Evolutionary conservation across 2,888 invertebrate species (phyloP).

Genomic region (Microplitis manilae): DNA sequence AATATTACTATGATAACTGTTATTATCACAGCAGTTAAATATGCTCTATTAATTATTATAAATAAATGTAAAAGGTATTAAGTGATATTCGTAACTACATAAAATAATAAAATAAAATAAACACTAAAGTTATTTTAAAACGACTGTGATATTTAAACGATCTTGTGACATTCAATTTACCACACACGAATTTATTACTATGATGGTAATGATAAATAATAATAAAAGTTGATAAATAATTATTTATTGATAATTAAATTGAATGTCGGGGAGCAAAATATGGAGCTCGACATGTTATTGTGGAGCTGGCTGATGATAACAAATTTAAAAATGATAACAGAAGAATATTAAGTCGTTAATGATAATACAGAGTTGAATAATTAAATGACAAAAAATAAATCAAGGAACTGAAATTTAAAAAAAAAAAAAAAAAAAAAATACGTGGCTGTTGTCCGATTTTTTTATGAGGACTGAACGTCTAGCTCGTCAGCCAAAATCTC

Average conservation of each 20-base stretch:
- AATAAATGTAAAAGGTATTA: constrained; percentile 60
- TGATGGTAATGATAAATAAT: constrained; percentile 59
- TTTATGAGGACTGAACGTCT: constrained; percentile 67
- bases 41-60: constrained; percentile 64
- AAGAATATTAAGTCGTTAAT: constrained; percentile 67
- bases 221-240: constrained; percentile 60
- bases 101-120: constrained; percentile 46
- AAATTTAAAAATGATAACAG: constrained; percentile 47
- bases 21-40: constrained; percentile 65
- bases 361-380: constrained; percentile 52
- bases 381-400: constrained; percentile 45
- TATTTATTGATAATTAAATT: constrained; percentile 56
- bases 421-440: constrained; percentile 3
- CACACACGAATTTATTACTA: constrained; percentile 64
- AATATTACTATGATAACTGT: constrained; percentile 47
- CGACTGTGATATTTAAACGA: constrained; percentile 72
- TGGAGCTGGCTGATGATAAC: constrained; percentile 10
- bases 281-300: constrained; percentile 54
- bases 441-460: constrained; percentile 67
- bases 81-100: constrained; percentile 66
- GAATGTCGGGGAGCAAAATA: constrained; percentile 60
- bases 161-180: constrained; percentile 71
- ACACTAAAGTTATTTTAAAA: constrained; percentile 65
- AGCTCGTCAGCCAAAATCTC: constrained; percentile 53
- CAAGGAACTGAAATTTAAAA: no score